Base-by-base conservation (phyloP, 2,888 invertebrate genomes). In the Drosophila demipolita region DNA sequence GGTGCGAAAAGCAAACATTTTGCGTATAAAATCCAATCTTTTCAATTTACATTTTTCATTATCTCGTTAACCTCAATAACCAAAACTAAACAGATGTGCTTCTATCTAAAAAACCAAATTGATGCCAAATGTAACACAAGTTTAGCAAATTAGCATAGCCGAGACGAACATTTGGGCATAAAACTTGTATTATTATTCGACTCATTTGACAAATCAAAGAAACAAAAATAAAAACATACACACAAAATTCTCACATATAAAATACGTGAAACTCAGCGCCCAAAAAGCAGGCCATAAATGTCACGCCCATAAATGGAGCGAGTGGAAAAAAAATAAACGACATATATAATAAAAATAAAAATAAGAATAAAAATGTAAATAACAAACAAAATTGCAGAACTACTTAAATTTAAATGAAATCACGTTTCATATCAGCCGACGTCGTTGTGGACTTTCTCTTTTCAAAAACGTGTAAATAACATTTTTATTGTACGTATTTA, bases 371-470 rank as follows among this genome's bases (percentile, higher is more conserved):
- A 12, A 40, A 48, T 36, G 52, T 32, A 74, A 62, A 54, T 50
- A 50, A 67, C 49, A 68, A 73, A 74, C 40, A 17, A 61, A 85
- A 85, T 69, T 78, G 71, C 70, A 80, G 78, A 86, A 82, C 83
- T 88, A 79, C 72, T 78, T 78, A 78, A 79, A 75, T 75, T 78
- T 68, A 83, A 85, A 88, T 82, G 80, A 88, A 88, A 86, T 73
- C 83, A 85, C 85, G 85, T 73, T 70, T 73, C 54, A 53, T 68
- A 67, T 67, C 50, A 69, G 66, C 73, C 70, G 45, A 29, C 53
- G 36, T 52, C 80, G 72, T 73, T 75, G 78, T 79, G 83, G 80
- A 91, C 91, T 91, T 91, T 91, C 91, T 91, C 91, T 91, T 91
- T 91, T 90, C 88, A 90, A 79, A 83, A 85, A 69, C 78, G 68